Base-by-base conservation (phyloP, 1,140 invertebrate species). In the Camponotus floridanus region DNA sequence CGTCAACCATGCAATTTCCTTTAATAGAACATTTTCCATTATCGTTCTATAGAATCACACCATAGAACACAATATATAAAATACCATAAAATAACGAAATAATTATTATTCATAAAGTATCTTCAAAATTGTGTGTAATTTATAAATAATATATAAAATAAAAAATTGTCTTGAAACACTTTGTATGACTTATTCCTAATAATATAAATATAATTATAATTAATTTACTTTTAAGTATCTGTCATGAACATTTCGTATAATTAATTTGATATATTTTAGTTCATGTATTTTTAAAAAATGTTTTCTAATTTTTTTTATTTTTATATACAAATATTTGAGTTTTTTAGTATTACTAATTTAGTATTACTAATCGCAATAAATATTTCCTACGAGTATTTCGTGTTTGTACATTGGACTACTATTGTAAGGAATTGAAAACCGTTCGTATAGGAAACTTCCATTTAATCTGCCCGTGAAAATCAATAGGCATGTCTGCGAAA, bases 391-490 rank as follows among this genome's bases (percentile, higher is more conserved):
- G 13, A 48, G 36, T 39, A n/a, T 21, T 33, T 31, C 39, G 48
- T 26, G 31, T 36, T 31, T 48, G 73, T 81, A 61, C 15, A 51
- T 6, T 15, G 26, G 39, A 59, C 39, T 11, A 26, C 26, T 26
- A 26, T 21, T 55, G 55, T 62, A 61, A 74, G 79, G 3, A 2
- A 51, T 73, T 3, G 42, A 15, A 9, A 67, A 45, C 26, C 36
- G 51, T 21, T 6, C 21, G 18, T 3, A 21, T 51, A 62, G 68
- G 68, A 39, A 81, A 83, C 67, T 83, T 74, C 57, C 68, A 83
- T 74, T 74, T 74, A 83, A 83, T 83, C 79, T 59, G 26, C 18
- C 55, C 55, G 31, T 13, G 55, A 83, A 83, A 83, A 83, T 83
- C 79, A 48, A 83, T 83, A 83, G 68, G n/a, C 51, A 61, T 18